Base-by-base conservation (phyloP, 2,797 vertebrate species). In the Phrynocephalus vlangalii region DNA sequence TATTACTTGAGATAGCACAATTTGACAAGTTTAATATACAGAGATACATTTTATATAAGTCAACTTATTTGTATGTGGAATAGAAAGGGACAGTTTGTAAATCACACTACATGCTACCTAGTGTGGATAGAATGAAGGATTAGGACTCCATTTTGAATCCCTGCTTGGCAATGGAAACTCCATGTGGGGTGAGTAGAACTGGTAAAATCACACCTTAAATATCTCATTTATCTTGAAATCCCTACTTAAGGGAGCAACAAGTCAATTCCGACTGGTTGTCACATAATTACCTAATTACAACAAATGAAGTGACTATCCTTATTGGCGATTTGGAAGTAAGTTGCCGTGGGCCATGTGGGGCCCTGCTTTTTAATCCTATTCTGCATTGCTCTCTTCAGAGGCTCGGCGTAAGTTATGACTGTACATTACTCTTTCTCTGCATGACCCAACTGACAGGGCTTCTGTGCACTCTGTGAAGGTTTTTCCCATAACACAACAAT, bases 1-100 rank as follows among this genome's bases (percentile, higher is more conserved):
- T 11, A 87, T 70, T 86, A 73, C 82, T 91, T 56, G 87, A 77
- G 33, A 86, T 78, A 88, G 68, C 2, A 60, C 6, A 83, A 92
- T 6, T 8, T 48, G 0, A 88, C 63, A 81, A 60, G 30, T 72
- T 26, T 84, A 91, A 82, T 52, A 60, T 1, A 1, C 79, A 87
- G 78, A 63, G 18, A 66, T 68, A 79, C 91, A 9, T 78, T 89
- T 71, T 87, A 91, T 68, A 76, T 18, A 28, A 50, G 48, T 81
- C 16, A 81, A 77, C 86, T 91, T 44, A 44, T 26, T 78, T 11
- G 0, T 56, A 67, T 88, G 87, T 86, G 82, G 30, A 8, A 8
- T 48, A 11, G 52, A 15, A 84, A 82, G 0, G 85, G 77, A 77
- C 10, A 83, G n/a, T 3, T 75, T 80, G 2, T 52, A 66, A 44